Percentiles rank a stretch among this genome's conserved stretches.
phyloP scores from a whole-genome alignment of 2,888 invertebrate genomes.

The Drepanosiphum platanoidis region DNA sequence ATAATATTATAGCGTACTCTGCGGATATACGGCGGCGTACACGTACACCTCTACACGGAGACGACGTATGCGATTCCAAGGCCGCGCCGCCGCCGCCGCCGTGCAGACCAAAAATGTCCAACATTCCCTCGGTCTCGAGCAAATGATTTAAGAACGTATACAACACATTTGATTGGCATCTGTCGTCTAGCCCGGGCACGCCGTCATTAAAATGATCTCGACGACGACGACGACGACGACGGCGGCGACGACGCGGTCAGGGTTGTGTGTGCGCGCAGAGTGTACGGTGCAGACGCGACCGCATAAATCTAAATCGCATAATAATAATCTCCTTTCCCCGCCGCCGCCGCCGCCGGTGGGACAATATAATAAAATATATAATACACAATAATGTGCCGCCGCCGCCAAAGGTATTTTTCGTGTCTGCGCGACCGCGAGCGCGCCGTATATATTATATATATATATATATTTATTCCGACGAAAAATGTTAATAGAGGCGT shows the following conservation, averaged over 20 bases:
- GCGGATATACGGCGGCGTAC: slow-evolving; percentile 1
- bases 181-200: slow-evolving; percentile 60
- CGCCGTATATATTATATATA: neutral
- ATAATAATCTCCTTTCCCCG: slow-evolving; percentile 45
- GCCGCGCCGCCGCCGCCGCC: slow-evolving; percentile 46
- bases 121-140: slow-evolving; percentile 50
- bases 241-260: slow-evolving; percentile 33
- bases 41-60: neutral
- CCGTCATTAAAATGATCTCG: slow-evolving; percentile 59
- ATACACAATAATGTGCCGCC: slow-evolving; percentile 44
- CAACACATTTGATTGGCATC: slow-evolving; percentile 58
- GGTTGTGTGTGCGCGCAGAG: slow-evolving; percentile 22
- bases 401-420: slow-evolving; percentile 59
- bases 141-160: slow-evolving; percentile 55
- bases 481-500: slow-evolving; percentile 61
- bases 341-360: neutral
- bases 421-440: slow-evolving; percentile 12
- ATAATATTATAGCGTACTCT: no score
- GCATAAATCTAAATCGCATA: slow-evolving; percentile 61
- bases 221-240: slow-evolving; percentile 17
- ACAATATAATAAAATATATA: slow-evolving; percentile 38
- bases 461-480: slow-evolving; percentile 3
- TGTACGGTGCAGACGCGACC: slow-evolving; percentile 12
- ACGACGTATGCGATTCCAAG: slow-evolving; percentile 38
- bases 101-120: slow-evolving; percentile 61